Evolutionary conservation across 2,113 vertebrate species (phyloP).

Genomic region (Deroptyus accipitrinus): DNA sequence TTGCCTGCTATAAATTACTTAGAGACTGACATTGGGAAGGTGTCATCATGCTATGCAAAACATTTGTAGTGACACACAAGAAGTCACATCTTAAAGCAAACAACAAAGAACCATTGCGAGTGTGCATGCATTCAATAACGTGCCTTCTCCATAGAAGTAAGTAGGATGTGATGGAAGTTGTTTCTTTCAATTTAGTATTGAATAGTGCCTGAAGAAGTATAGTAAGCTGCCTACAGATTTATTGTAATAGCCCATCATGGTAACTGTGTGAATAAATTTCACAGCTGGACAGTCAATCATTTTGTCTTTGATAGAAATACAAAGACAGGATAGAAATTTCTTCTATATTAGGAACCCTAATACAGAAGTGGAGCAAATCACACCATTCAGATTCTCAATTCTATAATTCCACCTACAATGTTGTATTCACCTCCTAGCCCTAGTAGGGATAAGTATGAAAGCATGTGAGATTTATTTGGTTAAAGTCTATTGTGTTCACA

Average conservation of each 20-base stretch:
- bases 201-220: conserved; percentile 12
- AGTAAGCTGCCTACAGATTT: conserved; percentile 47
- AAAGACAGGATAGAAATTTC: background rate
- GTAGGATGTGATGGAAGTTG: background rate
- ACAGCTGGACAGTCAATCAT: conserved; percentile 48
- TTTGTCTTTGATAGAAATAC: conserved; percentile 30
- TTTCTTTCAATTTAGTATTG: conserved; percentile 49
- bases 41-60: background rate
- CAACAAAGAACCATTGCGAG: background rate
- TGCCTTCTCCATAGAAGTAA: background rate
- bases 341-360: background rate
- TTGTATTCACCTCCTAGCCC: background rate
- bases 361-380: background rate
- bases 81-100: background rate
- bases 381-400: background rate
- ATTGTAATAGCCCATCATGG: conserved; percentile 39
- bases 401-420: background rate
- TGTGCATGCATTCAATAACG: background rate
- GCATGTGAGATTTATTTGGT: background rate
- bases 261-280: conserved; percentile 60
- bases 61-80: background rate
- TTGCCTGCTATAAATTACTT: background rate
- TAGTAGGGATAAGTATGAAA: background rate
- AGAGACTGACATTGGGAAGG: background rate
- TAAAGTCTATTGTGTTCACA: background rate